Evolutionary conservation across 2,113 vertebrate species (phyloP), one percentile per base, ranked within the genome.

Genomic region (Caranx ignobilis): DNA sequence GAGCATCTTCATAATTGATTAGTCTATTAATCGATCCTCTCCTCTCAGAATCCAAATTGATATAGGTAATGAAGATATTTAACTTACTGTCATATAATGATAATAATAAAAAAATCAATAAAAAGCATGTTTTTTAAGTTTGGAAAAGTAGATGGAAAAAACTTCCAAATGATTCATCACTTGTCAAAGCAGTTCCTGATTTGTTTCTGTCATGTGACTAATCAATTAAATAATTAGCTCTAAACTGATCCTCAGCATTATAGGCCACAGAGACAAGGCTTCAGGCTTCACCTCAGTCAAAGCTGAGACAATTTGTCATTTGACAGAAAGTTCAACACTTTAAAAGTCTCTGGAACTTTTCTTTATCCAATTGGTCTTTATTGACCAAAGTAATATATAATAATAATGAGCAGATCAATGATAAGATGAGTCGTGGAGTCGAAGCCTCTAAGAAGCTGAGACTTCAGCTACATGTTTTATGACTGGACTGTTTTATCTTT

Each of bases 381-480:
- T 47, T 5, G 13, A 52, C 18, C 48, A 52, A 52, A 52, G 18
- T n/a, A 5, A 52, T 52, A 0, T 10, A 41, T 11, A 10, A 2
- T 10, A 41, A 47, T 47, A 15, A 31, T 13, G 2, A 54, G 1
- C n/a, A 11, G 54, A 31, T 12, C 31, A 13, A 56, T 1, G 12
- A 12, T 55, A 26, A 55, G 12, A 4, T 5, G 6, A 26, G 6
- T 56, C 13, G 7, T 7, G 5, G 26, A 13, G 12, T 31, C 15
- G 5, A 31, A 26, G 19, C n/a, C 19, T 26, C 26, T 21, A 54
- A 54, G 31, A 64, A 26, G 35, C 0, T 5, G 2, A 5, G 60
- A n/a, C 65, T 35, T 66, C 32, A 6, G 9, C 39, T 72, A 11
- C 70, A 62, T 54, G 21, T 75, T 60, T 32, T 41, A 61, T 13